Conservation (phyloP, 2,113 vertebrate genomes). For the Perognathus longimembris region DNA sequence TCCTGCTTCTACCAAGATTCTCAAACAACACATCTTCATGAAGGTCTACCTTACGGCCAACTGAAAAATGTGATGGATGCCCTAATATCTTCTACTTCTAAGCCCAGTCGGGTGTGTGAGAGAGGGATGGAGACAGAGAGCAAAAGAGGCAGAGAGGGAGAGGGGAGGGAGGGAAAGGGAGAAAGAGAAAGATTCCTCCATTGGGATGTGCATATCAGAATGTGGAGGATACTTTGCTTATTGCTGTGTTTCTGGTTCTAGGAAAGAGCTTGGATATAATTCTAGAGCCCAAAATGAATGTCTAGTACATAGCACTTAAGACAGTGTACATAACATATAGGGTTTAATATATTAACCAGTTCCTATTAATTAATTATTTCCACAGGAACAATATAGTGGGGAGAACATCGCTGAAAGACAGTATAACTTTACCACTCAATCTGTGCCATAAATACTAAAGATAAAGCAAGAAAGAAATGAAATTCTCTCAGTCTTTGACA, state of each 20-base stretch:
- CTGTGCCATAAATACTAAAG: not conserved
- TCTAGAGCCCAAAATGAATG: not conserved
- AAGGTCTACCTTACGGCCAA: not conserved
- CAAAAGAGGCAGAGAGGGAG: no score
- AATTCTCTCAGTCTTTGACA: not conserved
- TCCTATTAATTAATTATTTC: not conserved
- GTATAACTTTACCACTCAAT: not conserved
- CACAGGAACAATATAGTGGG: not conserved
- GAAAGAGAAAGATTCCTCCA: not conserved
- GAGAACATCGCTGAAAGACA: not conserved
- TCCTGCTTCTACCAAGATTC: not conserved
- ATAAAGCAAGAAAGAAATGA: constrained; percentile 3
- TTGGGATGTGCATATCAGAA: not conserved
- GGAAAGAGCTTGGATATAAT: no score
- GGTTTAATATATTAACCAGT: no score
- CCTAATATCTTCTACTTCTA: fast-evolving
- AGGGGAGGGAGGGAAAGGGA: no score
- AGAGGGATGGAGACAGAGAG: no score
- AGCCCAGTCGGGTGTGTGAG: not conserved
- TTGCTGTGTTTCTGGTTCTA: not conserved
- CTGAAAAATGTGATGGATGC: not conserved
- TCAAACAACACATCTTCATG: not conserved
- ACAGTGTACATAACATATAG: no score
- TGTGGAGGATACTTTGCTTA: not conserved
- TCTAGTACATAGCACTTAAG: not conserved